These are phyloP conservation scores for Festucalex cinctus DNA, from an alignment of 2,113 vertebrate species.

Conservation along the genomic window DNA sequence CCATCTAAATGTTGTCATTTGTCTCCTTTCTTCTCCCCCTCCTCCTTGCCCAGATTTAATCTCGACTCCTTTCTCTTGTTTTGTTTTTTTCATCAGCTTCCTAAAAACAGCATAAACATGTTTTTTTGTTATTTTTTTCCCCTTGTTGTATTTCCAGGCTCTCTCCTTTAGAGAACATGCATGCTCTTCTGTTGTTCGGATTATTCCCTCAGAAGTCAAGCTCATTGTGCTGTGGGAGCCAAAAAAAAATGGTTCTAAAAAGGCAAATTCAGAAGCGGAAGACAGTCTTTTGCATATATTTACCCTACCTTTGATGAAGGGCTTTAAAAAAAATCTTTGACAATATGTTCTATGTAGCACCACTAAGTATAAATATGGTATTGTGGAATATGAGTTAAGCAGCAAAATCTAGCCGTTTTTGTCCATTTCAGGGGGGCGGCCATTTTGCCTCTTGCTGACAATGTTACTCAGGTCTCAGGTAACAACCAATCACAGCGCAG, in stretches of 20 bases:
- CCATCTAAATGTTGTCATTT: not conserved
- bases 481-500: too few relatives aligned
- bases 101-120: constrained; percentile 11
- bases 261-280: constrained; percentile 37
- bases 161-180: not conserved
- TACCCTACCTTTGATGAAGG: too few relatives aligned
- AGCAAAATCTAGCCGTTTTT: too few relatives aligned
- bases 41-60: not conserved
- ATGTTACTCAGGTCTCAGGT: too few relatives aligned
- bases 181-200: constrained; percentile 22
- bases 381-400: too few relatives aligned
- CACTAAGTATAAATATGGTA: too few relatives aligned
- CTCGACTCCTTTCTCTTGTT: not conserved
- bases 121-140: not conserved
- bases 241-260: constrained; percentile 17
- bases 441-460: too few relatives aligned
- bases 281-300: constrained; percentile 27
- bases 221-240: constrained; percentile 25
- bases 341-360: too few relatives aligned
- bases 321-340: too few relatives aligned
- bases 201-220: constrained; percentile 25
- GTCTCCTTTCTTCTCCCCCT: not conserved
- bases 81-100: constrained; percentile 19
- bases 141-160: constrained; percentile 16
- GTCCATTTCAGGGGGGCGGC: too few relatives aligned